Evolutionary conservation across 2,113 vertebrate species (phyloP).

Genomic region (Orthochromis indermauri): DNA sequence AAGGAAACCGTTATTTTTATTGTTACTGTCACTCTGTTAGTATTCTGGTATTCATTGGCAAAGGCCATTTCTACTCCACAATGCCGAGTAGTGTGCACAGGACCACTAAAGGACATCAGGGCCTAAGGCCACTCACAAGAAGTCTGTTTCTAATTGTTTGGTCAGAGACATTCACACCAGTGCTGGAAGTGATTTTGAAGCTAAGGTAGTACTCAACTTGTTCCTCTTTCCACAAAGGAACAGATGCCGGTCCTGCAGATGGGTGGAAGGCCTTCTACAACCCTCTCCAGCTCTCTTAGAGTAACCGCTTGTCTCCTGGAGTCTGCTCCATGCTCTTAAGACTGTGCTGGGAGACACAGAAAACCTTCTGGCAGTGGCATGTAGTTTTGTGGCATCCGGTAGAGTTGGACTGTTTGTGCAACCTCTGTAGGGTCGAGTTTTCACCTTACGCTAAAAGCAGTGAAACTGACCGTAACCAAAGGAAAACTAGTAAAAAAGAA

Average conservation of each 20-base stretch:
- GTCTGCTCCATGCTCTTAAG: not conserved
- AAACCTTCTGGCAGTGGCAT: not conserved
- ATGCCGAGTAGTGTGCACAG: not conserved
- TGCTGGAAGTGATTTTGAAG: not conserved
- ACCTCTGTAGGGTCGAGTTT: fast-evolving
- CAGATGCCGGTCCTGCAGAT: fast-evolving
- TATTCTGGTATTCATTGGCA: not conserved
- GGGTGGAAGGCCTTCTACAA: not conserved
- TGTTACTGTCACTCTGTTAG: not conserved
- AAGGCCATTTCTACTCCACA: not conserved
- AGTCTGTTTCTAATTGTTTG: not conserved
- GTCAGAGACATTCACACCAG: not conserved
- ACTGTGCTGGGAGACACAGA: not conserved
- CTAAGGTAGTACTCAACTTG: not conserved
- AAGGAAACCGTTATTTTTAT: fast-evolving
- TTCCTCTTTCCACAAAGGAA: fast-evolving
- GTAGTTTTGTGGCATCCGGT: not conserved
- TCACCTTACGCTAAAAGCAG: not conserved
- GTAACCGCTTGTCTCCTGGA: not conserved
- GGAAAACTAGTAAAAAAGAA: not conserved
- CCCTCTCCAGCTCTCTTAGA: not conserved
- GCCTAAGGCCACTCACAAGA: not conserved
- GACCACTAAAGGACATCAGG: not conserved
- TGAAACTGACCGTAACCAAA: fast-evolving
- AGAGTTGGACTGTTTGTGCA: not conserved